phyloP scores from a whole-genome alignment of 1,140 invertebrate genomes.

The Tetramorium parvispinum region DNA sequence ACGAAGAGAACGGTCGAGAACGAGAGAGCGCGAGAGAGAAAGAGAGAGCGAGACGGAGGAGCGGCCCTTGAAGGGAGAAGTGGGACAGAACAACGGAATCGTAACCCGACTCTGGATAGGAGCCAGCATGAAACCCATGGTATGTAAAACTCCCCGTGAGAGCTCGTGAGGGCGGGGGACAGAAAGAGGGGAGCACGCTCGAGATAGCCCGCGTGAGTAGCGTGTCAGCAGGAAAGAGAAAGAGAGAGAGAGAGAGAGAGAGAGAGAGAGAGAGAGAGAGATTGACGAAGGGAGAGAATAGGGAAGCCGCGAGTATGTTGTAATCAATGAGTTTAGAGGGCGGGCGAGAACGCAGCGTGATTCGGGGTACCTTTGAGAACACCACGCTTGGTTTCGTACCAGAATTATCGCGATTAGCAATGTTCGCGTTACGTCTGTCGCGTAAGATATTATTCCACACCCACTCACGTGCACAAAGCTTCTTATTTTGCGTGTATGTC shows the following conservation, averaged over 20 bases:
- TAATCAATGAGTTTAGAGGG: constrained; percentile 72
- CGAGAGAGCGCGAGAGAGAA: constrained; percentile 11
- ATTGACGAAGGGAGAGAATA: constrained; percentile 29
- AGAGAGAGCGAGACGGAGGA: not conserved
- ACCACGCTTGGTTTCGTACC: constrained; percentile 30
- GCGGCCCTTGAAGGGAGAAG: constrained; percentile 36
- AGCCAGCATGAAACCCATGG: constrained; percentile 79
- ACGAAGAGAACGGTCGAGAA: constrained; percentile 43
- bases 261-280: not conserved
- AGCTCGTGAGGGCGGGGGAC: constrained; percentile 54
- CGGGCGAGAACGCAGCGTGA: constrained; percentile 42
- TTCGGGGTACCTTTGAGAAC: constrained; percentile 49
- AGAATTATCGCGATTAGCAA: constrained; percentile 51
- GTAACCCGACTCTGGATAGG: constrained; percentile 78
- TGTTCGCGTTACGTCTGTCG: constrained; percentile 12
- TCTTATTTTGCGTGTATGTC: not conserved
- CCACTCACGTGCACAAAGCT: not conserved
- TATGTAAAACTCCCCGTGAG: constrained; percentile 78
- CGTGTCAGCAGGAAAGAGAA: constrained; percentile 1
- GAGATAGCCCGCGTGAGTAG: constrained; percentile 68
- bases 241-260: constrained; percentile 16
- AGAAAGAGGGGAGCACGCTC: constrained; percentile 33
- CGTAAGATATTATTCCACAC: not conserved
- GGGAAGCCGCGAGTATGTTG: constrained; percentile 61
- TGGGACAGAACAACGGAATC: constrained; percentile 70